Conservation (phyloP, 2,888 invertebrate genomes). For the Cremastinae sp. region DNA sequence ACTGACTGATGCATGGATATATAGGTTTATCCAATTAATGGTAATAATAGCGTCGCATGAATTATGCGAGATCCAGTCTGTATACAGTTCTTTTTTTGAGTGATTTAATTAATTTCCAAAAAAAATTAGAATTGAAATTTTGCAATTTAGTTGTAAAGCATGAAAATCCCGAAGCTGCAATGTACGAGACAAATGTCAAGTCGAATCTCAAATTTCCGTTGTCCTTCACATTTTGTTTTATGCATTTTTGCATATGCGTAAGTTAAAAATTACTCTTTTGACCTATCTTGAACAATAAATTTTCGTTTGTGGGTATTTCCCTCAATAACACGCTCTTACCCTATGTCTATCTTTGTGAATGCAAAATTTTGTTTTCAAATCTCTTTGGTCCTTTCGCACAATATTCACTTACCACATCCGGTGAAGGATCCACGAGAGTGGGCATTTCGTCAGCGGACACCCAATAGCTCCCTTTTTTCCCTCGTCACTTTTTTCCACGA, state of each 20-base stretch:
- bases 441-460: constrained; percentile 33
- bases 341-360: not conserved
- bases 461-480: not conserved
- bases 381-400: constrained; percentile 8
- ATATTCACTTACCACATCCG: constrained; percentile 51
- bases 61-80: no score
- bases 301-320: constrained; percentile 13
- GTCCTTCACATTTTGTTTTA: constrained; percentile 17
- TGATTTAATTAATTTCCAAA: no score
- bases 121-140: constrained; percentile 26
- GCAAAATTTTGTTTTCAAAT: not conserved
- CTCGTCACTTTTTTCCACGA: not conserved
- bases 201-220: constrained; percentile 33
- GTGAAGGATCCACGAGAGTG: constrained; percentile 19
- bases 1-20: no score
- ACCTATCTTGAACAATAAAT: constrained; percentile 22
- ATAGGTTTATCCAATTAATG: no score
- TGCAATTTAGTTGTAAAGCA: not conserved
- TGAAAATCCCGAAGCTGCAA: not conserved
- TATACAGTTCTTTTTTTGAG: no score
- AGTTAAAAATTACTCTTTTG: constrained; percentile 9
- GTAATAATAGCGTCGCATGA: no score
- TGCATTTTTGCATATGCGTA: constrained; percentile 16
- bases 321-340: constrained; percentile 10
- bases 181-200: not conserved